A percentile compares a stretch with the other conserved stretches of the same genome.
These are phyloP conservation scores for Neelides folsomi DNA, from an alignment of 2,888 invertebrate genomes.

Conservation along the genomic window DNA sequence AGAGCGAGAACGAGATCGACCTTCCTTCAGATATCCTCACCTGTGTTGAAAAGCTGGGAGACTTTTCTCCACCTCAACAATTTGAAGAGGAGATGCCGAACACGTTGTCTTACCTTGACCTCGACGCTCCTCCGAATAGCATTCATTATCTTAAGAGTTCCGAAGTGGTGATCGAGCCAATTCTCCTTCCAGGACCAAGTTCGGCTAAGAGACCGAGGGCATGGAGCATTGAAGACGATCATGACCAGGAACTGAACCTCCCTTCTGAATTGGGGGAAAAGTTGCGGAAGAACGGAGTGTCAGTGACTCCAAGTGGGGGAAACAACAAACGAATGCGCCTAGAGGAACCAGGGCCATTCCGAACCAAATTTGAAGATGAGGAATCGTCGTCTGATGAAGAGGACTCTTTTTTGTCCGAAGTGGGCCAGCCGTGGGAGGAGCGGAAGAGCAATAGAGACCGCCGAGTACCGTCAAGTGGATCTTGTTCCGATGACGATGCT, in stretches of 20 bases:
- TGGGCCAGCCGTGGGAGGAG: slow-evolving; percentile 16
- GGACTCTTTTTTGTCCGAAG: slow-evolving; percentile 28
- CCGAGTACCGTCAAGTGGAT: slow-evolving; percentile 23
- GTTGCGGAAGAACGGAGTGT: slow-evolving; percentile 10
- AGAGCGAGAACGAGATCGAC: slow-evolving; percentile 32
- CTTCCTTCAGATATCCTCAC: slow-evolving; percentile 30
- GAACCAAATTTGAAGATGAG: neutral
- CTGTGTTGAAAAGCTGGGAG: slow-evolving; percentile 31
- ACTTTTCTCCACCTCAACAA: neutral
- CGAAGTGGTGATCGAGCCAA: slow-evolving; percentile 8
- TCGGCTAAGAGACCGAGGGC: slow-evolving; percentile 16
- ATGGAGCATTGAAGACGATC: slow-evolving; percentile 24
- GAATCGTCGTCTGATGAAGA: slow-evolving; percentile 13
- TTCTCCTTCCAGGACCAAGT: slow-evolving; percentile 8
- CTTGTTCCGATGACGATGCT: slow-evolving; percentile 13
- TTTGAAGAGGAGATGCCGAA: slow-evolving; percentile 7
- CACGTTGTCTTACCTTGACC: slow-evolving; percentile 28
- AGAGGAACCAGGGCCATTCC: neutral
- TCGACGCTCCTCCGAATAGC: slow-evolving; percentile 15
- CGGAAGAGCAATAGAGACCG: slow-evolving; percentile 21
- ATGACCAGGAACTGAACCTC: slow-evolving; percentile 8
- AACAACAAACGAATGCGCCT: slow-evolving; percentile 15
- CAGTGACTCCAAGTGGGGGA: neutral
- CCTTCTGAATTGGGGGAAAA: slow-evolving; percentile 13
- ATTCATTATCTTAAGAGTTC: neutral